Conservation (phyloP, 1,140 invertebrate species). For the Episyrphus balteatus region DNA sequence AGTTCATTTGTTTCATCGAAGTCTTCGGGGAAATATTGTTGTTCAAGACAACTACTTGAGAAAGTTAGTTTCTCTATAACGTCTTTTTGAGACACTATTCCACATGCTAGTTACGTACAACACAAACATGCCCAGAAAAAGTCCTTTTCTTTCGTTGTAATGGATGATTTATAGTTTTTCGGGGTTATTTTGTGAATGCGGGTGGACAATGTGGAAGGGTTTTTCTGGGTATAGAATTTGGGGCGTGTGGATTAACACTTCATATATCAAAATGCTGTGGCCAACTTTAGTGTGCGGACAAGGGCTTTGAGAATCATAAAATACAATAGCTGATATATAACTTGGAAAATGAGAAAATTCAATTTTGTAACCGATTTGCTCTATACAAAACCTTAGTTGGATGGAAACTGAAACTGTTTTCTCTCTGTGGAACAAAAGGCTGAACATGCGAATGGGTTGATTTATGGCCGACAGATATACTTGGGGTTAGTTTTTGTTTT, state of each 20-base stretch:
- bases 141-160: neutral
- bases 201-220: no score
- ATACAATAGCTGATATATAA: no score
- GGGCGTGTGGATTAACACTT: neutral
- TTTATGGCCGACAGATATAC: neutral
- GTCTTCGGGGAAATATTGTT: neutral
- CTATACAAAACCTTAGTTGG: neutral
- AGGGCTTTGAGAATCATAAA: no score
- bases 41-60: neutral
- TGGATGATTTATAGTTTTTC: no score
- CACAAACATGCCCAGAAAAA: neutral
- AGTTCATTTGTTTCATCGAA: neutral
- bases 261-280: slow-evolving; percentile 2
- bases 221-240: no score
- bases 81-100: no score
- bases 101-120: no score
- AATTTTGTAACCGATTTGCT: neutral
- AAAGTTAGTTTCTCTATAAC: neutral
- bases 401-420: neutral
- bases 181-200: neutral
- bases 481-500: neutral
- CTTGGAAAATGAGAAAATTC: no score
- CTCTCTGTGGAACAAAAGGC: no score
- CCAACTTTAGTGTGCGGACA: neutral
- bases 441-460: neutral